phyloP scores from a whole-genome alignment of 2,113 vertebrate species.

The Delphinus delphis region DNA sequence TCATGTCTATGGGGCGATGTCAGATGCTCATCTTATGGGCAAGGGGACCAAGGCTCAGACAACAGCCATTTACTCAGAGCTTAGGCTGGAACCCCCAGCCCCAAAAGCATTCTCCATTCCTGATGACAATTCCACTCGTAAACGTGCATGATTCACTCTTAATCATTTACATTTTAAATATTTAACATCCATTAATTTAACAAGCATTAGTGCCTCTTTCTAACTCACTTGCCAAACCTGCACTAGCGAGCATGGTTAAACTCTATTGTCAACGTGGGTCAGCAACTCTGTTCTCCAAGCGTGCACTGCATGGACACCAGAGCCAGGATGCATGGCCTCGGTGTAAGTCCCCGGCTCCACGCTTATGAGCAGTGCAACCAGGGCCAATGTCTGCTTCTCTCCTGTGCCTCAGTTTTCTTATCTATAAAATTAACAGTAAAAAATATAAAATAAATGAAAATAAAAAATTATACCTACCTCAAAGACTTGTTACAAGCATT shows the following conservation, averaged over 20 bases:
- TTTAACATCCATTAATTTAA: not conserved
- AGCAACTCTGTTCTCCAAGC: not conserved
- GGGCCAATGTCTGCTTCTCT: not conserved
- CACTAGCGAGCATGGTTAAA: too few species aligned
- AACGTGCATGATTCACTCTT: rapidly evolving
- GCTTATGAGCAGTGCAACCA: not conserved
- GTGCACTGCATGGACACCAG: not conserved
- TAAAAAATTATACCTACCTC: not conserved
- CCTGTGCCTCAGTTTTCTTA: not conserved
- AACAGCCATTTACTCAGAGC: too few species aligned
- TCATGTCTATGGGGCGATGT: not conserved
- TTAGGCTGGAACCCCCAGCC: not conserved
- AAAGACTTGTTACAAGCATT: not conserved
- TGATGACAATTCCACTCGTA: not conserved
- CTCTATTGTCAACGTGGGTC: rapidly evolving
- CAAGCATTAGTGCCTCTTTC: not conserved
- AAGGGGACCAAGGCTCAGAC: not conserved
- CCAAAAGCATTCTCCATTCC: not conserved
- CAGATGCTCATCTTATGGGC: not conserved
- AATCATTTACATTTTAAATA: too few species aligned
- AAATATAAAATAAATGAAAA: too few species aligned
- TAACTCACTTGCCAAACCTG: too few species aligned
- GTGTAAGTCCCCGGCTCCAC: not conserved
- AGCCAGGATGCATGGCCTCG: too few species aligned
- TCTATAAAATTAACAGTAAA: not conserved